A percentile compares a stretch with the other conserved stretches of the same genome.
These are phyloP conservation scores for human (Homo sapiens) DNA, from an alignment of 2,113 vertebrate species.

Conservation along the genomic window GRCh38 chr3:126538501-126539000, in stretches of 20 bases:
- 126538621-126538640: background rate
- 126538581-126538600: background rate
- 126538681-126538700: background rate
- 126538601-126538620: background rate
- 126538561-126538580: background rate
- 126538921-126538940: too few relatives aligned
- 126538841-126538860: too few relatives aligned
- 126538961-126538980: too few relatives aligned
- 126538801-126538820: too few relatives aligned
- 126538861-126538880: background rate
- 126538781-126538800: background rate
- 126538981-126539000: background rate
- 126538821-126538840: too few relatives aligned
- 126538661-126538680: background rate
- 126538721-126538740: background rate
- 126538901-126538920: background rate
- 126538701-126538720: background rate
- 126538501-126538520: background rate
- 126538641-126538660: background rate
- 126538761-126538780: background rate
- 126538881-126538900: background rate
- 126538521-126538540: background rate
- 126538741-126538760: background rate
- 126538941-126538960: background rate
- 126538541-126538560: background rate